Evolutionary conservation across 2,113 vertebrate genomes (phyloP).

Genomic region (rat (Rattus norvegicus)): GRCr8 NC_086023.1:146173501-146174000

Average conservation of each 20-base stretch:
- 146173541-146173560: neutral
- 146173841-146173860: neutral
- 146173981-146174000: neutral
- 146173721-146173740: conserved; percentile 97
- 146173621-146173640: conserved; percentile 92
- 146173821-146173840: neutral
- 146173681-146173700: conserved; percentile 94
- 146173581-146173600: neutral
- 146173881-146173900: neutral
- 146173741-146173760: conserved; percentile 94
- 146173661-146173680: conserved; percentile 92
- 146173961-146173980: neutral
- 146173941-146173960: neutral
- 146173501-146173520: neutral
- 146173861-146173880: neutral
- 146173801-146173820: conserved; percentile 89
- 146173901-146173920: neutral
- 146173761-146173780: conserved; percentile 96
- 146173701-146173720: conserved; percentile 94
- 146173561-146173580: neutral
- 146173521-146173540: neutral
- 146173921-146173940: neutral
- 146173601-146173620: neutral
- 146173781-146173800: conserved; percentile 96
- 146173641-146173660: conserved; percentile 97